Percentiles rank a stretch among this genome's conserved stretches.
These are phyloP conservation scores for Xenopus laevis DNA, from an alignment of 2,113 vertebrate genomes.

Conservation along the genomic window DNA sequence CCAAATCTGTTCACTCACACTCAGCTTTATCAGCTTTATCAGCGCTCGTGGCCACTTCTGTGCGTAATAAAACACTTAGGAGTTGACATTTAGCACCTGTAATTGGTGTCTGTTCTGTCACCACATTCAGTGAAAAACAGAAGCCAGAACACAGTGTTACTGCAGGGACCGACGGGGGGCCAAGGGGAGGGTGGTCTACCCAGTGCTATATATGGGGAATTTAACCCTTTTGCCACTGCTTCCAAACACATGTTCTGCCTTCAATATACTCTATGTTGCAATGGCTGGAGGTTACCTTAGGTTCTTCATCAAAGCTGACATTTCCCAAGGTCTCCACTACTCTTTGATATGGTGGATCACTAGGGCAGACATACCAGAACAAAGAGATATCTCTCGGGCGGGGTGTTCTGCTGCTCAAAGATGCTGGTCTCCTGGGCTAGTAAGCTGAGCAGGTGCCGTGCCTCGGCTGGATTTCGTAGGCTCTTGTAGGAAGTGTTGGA, in stretches of 20 bases:
- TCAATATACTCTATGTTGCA: too few species aligned
- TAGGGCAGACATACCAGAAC: slow-evolving; percentile 62
- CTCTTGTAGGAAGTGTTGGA: slow-evolving; percentile 64
- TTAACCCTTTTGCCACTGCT: too few species aligned
- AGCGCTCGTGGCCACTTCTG: too few species aligned
- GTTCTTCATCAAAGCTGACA: too few species aligned
- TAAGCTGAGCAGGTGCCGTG: slow-evolving; percentile 60
- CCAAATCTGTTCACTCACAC: background rate
- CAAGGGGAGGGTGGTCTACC: too few species aligned
- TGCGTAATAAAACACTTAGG: slow-evolving; percentile 11
- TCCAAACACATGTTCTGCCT: too few species aligned
- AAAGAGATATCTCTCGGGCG: slow-evolving; percentile 79
- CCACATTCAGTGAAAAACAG: slow-evolving; percentile 3
- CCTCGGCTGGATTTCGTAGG: slow-evolving; percentile 64
- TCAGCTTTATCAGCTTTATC: background rate
- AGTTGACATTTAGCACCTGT: slow-evolving; percentile 31
- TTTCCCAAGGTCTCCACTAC: too few species aligned
- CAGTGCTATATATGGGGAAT: too few species aligned
- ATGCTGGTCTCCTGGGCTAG: slow-evolving; percentile 68
- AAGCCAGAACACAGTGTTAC: slow-evolving; percentile 15
- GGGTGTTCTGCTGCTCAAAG: slow-evolving; percentile 61
- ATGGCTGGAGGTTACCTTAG: too few species aligned
- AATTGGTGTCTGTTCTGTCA: slow-evolving; percentile 29
- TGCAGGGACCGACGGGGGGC: background rate
- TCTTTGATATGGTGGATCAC: too few species aligned